Percentiles rank a stretch among this genome's conserved stretches.
phyloP scores from a whole-genome alignment of 2,113 vertebrate species.

The Mungos mungo region DNA sequence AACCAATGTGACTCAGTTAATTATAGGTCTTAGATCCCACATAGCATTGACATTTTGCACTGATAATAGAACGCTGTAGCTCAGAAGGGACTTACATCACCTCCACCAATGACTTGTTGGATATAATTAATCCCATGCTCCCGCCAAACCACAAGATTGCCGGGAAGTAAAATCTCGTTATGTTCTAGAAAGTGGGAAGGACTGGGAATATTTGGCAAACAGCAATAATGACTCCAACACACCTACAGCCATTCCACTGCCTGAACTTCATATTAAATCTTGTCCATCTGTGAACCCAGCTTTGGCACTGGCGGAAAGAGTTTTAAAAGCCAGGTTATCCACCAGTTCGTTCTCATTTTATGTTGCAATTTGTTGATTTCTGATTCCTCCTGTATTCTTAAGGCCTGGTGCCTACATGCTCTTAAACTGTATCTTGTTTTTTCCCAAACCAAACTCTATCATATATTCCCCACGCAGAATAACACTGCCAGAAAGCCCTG shows the following conservation, averaged over 20 bases:
- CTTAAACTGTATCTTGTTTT: not conserved
- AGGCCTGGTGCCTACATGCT: rapidly evolving
- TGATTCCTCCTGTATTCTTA: not conserved
- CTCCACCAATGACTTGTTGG: not conserved
- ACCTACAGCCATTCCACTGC: not conserved
- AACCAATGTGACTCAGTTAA: not conserved
- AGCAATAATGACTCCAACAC: not conserved
- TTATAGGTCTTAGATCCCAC: not conserved
- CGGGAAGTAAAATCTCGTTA: conserved; percentile 40
- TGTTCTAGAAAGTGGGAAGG: conserved; percentile 4
- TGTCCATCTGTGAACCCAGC: not conserved
- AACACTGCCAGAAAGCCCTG: not conserved
- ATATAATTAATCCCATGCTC: conserved; percentile 42
- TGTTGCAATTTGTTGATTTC: not conserved
- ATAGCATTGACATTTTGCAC: not conserved
- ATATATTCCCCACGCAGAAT: not conserved
- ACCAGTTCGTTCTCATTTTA: not conserved
- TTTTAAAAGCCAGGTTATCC: not conserved
- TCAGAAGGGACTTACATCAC: not conserved
- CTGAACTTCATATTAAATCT: not conserved
- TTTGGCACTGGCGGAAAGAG: not conserved
- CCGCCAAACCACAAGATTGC: not conserved
- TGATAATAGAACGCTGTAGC: not conserved
- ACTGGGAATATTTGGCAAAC: not conserved
- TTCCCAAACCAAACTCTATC: not conserved